A percentile compares a stretch with the other conserved stretches of the same genome.
Evolutionary conservation across 2,113 vertebrate species (phyloP).

Genomic region (Todiramphus chloris): DNA sequence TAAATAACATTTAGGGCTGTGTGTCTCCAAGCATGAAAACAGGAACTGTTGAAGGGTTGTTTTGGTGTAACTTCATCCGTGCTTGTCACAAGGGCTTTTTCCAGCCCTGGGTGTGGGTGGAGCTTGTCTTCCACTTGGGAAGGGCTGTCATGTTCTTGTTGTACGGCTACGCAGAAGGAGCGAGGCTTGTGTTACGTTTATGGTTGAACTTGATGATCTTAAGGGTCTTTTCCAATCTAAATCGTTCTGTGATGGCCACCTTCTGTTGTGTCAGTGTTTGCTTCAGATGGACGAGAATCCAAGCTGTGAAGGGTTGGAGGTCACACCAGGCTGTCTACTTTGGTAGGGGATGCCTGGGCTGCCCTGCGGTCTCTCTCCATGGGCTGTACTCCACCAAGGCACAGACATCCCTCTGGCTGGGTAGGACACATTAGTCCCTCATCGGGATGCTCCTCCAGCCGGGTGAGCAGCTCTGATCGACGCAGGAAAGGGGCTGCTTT

Average conservation of each 20-base stretch:
- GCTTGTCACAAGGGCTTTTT: background rate
- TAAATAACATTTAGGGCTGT: background rate
- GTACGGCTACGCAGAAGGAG: background rate
- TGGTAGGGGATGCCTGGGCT: fast-evolving
- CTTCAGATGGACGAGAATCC: background rate
- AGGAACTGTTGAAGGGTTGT: background rate
- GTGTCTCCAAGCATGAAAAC: background rate
- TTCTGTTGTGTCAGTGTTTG: background rate
- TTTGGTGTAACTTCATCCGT: background rate
- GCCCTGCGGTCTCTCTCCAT: no score
- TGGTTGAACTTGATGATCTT: background rate
- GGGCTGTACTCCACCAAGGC: background rate
- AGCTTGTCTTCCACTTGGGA: background rate
- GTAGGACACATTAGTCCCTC: fast-evolving
- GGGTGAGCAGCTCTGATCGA: fast-evolving
- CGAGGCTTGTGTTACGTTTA: background rate
- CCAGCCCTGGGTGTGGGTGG: background rate
- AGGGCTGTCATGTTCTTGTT: background rate
- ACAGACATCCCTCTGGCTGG: background rate
- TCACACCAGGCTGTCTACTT: background rate
- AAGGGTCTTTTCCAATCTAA: background rate
- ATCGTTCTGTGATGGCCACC: background rate
- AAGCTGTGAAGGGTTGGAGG: background rate
- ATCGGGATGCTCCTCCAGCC: fast-evolving
- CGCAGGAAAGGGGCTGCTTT: background rate